Base-by-base conservation (phyloP, 2,113 vertebrate genomes). In the Coregonus clupeaformis region DNA sequence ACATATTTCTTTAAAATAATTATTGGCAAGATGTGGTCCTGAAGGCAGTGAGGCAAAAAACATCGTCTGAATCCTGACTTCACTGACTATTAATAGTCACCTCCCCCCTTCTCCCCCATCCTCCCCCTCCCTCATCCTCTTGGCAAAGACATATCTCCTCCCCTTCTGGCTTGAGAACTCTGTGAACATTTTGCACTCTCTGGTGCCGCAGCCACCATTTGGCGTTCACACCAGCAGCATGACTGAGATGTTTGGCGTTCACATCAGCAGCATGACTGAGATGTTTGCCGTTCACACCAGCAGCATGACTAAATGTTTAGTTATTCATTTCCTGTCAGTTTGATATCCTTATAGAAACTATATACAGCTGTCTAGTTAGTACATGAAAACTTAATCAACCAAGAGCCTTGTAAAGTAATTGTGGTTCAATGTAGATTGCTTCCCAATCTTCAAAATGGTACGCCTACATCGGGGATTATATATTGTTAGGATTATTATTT, bases 1-100 rank as follows among this genome's bases (percentile, higher is more conserved):
- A 94, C 91, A 92, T 94, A 90, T 96, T 96, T 94, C 92, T 90
- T 96, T 95, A 89, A 92, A 94, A 93, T 95, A 93, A 94, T 94
- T 52, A 93, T 94, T 93, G 90, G 82, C 88, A 91, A 82, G 69
- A 74, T 87, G 77, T 91, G 87, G 89, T 91, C 93, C 81, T 83
- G 83, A 91, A 89, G 49, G 14, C 49, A 52, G 49, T 5, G 49
- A 52, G 49, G 85, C 90, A n/a, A 86, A 78, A 85, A 90, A 87
- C 80, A 85, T 87, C 85, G 88, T 94, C 88, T 87, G 87, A 93
- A 88, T 92, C 87, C 30, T 83, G 82, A 82, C 76, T 84, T 80
- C 36, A n/a, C 81, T 82, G 73, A 76, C n/a, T n/a, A 68, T 36
- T 68, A 4, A 42, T 63, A 75, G 22, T 16, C 22, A 5, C 62